Conservation (phyloP, 2,888 invertebrate genomes). For the Pyrocoelia pectoralis region DNA sequence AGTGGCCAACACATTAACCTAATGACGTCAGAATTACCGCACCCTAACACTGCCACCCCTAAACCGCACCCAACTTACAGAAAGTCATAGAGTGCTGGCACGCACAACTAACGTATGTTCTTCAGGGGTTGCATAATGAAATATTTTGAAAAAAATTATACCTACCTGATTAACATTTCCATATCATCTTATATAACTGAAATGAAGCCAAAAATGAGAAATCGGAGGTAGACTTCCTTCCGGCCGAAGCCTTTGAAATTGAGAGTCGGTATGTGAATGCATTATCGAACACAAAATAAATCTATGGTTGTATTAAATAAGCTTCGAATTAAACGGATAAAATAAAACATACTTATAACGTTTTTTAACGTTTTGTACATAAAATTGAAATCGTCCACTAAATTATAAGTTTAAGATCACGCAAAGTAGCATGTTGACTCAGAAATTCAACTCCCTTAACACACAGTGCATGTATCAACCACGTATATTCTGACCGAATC, state of each 20-base stretch:
- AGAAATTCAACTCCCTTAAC: slow-evolving; percentile 25
- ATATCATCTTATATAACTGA: not conserved
- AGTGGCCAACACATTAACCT: slow-evolving; percentile 25
- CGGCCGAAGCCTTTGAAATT: not conserved
- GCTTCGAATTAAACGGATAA: not conserved
- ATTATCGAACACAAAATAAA: too few relatives aligned
- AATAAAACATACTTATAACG: too few relatives aligned
- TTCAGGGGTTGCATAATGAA: not conserved
- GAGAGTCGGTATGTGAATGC: too few relatives aligned
- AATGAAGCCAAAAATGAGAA: slow-evolving; percentile 2
- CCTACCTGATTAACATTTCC: not conserved
- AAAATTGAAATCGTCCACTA: slow-evolving; percentile 9
- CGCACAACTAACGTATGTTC: slow-evolving; percentile 11
- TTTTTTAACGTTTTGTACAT: not conserved
- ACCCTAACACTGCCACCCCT: slow-evolving; percentile 32
- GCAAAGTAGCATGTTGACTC: slow-evolving; percentile 34
- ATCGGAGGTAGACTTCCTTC: not conserved
- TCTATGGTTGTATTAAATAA: too few relatives aligned
- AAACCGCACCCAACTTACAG: slow-evolving; percentile 27
- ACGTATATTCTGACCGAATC: slow-evolving; percentile 17
- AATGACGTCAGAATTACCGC: slow-evolving; percentile 34
- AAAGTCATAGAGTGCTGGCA: slow-evolving; percentile 21
- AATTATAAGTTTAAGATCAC: slow-evolving; percentile 26
- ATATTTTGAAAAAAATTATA: not conserved
- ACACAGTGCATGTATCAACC: slow-evolving; percentile 29